Base-by-base conservation (phyloP, 2,888 invertebrate species). In the Drosophila melanosoma region DNA sequence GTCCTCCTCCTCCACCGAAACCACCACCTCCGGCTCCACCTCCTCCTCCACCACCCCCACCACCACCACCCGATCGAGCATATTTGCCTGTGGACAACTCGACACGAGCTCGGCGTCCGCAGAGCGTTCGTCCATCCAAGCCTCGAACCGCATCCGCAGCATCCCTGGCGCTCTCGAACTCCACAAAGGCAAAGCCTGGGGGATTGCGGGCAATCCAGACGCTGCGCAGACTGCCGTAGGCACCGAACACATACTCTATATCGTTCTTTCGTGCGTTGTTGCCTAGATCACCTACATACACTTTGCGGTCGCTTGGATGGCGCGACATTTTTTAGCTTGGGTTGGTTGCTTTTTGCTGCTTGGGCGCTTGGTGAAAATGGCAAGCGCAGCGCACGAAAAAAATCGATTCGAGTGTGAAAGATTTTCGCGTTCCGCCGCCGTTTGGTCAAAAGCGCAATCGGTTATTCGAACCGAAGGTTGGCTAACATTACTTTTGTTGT, bases 121-220 rank as follows among this genome's bases (percentile, higher is more conserved):
- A 98, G 78, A 98, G 96, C 49, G 96, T 97, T 52, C 97, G 94
- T 0, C 97, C 97, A 91, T 97, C 96, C 92, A 95, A 91, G 15
- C 95, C 95, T 52, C 95, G 91, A 72, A 98, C 97, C 33, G 98
- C 97, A 93, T 98, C 98, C 90, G 98, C 97, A 12, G 98, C 98
- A 93, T 99, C 99, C 77, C 93, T 83, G 8, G 97, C 95, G 93
- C 99, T 98, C 94, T 98, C 98, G 92, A 97, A 98, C 92, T 98
- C 98, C 2, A 98, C 97, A 93, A 98, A 98, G 10, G 98, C 98
- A 93, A 98, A 98, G 61, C 98, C 99, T 68, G 99, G 98, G 15
- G 93, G 93, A 93, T 99, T 98, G 83, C 98, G 95, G 0, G 99
- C 99, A n/a, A 99, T 98, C 99, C 99, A 99, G 53, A 99, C 98